Base-by-base conservation (phyloP, 2,113 vertebrate genomes). In the Eurystomus gularis region DNA sequence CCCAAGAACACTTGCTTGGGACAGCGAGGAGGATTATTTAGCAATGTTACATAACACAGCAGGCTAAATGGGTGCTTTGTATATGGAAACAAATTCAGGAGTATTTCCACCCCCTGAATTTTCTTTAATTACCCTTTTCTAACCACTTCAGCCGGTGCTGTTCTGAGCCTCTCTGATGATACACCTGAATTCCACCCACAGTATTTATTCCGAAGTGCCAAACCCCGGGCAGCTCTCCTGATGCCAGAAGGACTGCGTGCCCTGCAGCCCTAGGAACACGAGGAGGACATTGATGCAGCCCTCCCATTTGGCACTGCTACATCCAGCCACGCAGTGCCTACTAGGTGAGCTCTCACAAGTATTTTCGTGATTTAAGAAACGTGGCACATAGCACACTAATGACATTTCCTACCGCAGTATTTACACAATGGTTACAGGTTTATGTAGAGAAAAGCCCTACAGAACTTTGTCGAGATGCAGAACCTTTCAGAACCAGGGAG, bases 1-100 rank as follows among this genome's bases (percentile, higher is more conserved):
- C 35, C 42, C 49, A 24, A 3, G 37, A 92, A 87, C 61, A 83
- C 65, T 86, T 88, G 46, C 26, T 86, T 2, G 1, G 81, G 55
- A 85, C 35, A 75, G 57, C 0, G 0, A 86, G 65, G 6, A 70
- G 66, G 37, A 78, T 83, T 86, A 72, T 87, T 96, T 91, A 79
- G 60, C 48, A 52, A 37, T 4, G 35, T 91, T 89, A 85, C 25
- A 13, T 72, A 94, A 90, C 28, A 71, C 14, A 58, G 25, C 28
- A 85, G 28, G 40, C 40, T 87, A 82, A 94, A 77, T 29, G n/a
- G n/a, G 40, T 44, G 40, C 46, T 82, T 82, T 93, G 88, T 93
- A 49, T 4, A 39, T 2, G 7, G 26, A 12, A 86, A 94, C n/a
- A 61, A 92, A 76, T 26, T 24, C 52, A 52, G 44, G 8, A 68